Conservation (phyloP, 2,888 invertebrate species). For the Malacosoma neustria region DNA sequence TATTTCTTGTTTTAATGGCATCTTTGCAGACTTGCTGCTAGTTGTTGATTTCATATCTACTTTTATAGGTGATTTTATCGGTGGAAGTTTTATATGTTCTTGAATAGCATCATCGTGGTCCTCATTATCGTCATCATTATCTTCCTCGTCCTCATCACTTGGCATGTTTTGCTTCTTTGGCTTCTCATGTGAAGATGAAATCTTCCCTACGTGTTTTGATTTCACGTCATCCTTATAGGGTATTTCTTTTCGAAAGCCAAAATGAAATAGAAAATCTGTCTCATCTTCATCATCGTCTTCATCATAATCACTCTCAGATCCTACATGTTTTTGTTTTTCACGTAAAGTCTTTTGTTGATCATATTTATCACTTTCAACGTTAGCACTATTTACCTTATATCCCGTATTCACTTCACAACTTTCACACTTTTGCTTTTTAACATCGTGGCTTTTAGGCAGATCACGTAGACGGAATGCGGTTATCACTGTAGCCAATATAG, state of each 20-base stretch:
- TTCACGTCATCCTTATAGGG: constrained; percentile 15
- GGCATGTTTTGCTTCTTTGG: constrained; percentile 1
- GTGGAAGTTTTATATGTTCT: not conserved
- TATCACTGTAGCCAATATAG: constrained; percentile 67
- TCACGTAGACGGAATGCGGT: constrained; percentile 71
- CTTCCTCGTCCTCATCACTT: constrained; percentile 6
- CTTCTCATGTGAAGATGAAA: constrained; percentile 4
- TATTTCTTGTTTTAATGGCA: not conserved
- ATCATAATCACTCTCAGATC: constrained; percentile 34
- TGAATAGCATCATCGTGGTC: constrained; percentile 9
- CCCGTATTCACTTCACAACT: constrained; percentile 55
- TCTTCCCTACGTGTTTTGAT: constrained; percentile 14
- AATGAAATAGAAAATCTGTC: constrained; percentile 18
- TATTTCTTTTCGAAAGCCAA: constrained; percentile 22
- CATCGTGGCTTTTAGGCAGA: constrained; percentile 44
- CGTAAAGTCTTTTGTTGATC: not conserved
- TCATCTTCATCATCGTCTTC: constrained; percentile 27
- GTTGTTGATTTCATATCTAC: not conserved
- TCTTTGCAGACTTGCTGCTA: not conserved
- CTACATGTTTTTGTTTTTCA: constrained; percentile 23
- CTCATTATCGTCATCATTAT: constrained; percentile 20
- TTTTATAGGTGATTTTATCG: too few relatives aligned
- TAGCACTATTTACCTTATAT: constrained; percentile 45
- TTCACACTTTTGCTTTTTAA: constrained; percentile 49
- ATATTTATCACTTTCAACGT: constrained; percentile 50